Percentiles rank a stretch among this genome's conserved stretches.
phyloP scores from a whole-genome alignment of 2,888 invertebrate genomes.

The Lepidocyrtinus sp. region DNA sequence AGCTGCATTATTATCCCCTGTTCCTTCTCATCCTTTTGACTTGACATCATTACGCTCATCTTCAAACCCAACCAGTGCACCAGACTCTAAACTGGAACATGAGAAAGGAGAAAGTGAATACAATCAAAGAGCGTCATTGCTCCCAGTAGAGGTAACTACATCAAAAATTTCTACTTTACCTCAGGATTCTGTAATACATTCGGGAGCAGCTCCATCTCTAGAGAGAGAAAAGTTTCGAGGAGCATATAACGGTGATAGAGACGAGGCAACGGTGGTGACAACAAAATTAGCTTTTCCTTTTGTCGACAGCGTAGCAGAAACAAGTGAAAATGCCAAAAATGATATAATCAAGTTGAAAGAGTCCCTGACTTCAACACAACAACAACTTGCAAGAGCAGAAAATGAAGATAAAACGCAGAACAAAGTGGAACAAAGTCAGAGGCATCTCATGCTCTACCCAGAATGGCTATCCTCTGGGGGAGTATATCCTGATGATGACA shows the following conservation, averaged over 20 bases:
- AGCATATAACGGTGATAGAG: not conserved
- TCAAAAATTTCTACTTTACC: constrained; percentile 37
- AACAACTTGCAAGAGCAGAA: constrained; percentile 19
- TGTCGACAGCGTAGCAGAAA: constrained; percentile 17
- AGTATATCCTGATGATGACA: constrained; percentile 57
- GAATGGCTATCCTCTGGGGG: constrained; percentile 66
- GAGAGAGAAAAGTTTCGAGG: constrained; percentile 15
- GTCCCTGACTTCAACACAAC: constrained; percentile 19
- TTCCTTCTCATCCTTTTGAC: constrained; percentile 33
- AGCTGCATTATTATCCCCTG: constrained; percentile 29
- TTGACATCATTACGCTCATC: constrained; percentile 34
- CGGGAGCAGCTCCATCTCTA: constrained; percentile 22
- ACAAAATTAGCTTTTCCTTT: constrained; percentile 53
- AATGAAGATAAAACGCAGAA: constrained; percentile 27
- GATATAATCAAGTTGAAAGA: constrained; percentile 50
- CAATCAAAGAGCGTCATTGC: constrained; percentile 45
- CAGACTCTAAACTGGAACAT: constrained; percentile 34
- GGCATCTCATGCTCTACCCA: constrained; percentile 61
- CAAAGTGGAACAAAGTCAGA: constrained; percentile 33
- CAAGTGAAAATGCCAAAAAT: constrained; percentile 33
- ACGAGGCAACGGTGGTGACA: constrained; percentile 48
- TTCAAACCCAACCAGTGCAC: constrained; percentile 25
- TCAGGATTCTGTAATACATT: not conserved
- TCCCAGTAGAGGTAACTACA: constrained; percentile 26
- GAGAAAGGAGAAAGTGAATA: constrained; percentile 42